A percentile compares a stretch with the other conserved stretches of the same genome.
These are phyloP conservation scores for Hofmannophila pseudospretella DNA, from an alignment of 2,888 invertebrate species.

Conservation along the genomic window DNA sequence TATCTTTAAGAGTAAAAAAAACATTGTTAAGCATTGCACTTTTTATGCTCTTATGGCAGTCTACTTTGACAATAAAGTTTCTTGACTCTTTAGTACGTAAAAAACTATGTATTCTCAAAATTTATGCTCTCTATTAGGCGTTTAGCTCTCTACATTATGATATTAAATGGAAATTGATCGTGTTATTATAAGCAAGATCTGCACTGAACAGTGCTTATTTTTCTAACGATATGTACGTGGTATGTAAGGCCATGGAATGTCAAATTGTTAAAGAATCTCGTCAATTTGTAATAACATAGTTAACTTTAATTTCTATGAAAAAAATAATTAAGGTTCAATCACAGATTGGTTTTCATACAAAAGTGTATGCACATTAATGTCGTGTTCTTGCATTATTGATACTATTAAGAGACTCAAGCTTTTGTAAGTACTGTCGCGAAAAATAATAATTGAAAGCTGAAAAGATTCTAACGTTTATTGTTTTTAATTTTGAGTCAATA, in stretches of 20 bases:
- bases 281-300: conserved; percentile 7
- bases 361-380: too few relatives aligned
- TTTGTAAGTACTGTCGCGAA: too few relatives aligned
- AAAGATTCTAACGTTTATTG: too few relatives aligned
- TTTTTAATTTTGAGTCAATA: too few relatives aligned
- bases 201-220: conserved; percentile 36
- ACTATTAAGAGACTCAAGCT: too few relatives aligned
- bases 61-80: conserved; percentile 58
- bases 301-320: too few relatives aligned
- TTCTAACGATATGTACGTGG: conserved; percentile 14
- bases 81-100: conserved; percentile 33
- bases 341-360: too few relatives aligned
- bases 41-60: conserved; percentile 19
- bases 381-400: too few relatives aligned
- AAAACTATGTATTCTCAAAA: conserved; percentile 30
- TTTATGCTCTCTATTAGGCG: conserved; percentile 62
- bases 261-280: conserved; percentile 1
- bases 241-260: conserved; percentile 1
- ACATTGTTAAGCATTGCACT: background rate
- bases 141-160: too few relatives aligned
- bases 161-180: conserved; percentile 15
- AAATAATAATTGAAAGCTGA: too few relatives aligned
- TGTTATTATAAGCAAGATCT: conserved; percentile 15
- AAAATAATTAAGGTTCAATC: too few relatives aligned
- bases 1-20: background rate